phyloP scores from a whole-genome alignment of 2,113 vertebrate genomes.

The Prolemur simus region DNA sequence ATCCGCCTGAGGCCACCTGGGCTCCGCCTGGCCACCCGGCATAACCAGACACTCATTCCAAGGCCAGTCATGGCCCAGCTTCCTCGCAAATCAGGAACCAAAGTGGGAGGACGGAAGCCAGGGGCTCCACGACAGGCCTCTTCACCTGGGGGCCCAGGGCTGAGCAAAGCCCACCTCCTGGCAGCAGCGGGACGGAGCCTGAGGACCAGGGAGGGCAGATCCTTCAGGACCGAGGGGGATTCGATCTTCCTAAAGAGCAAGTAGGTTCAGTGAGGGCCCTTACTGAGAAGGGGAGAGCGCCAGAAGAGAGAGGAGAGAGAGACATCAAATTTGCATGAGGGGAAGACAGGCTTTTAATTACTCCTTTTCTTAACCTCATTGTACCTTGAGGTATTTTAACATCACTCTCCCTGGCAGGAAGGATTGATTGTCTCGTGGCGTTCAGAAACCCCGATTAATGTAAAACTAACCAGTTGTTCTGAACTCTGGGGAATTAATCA shows the following conservation, averaged over 20 bases:
- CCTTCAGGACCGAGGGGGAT: neutral
- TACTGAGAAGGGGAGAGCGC: fast-evolving
- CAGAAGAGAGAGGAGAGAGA: neutral
- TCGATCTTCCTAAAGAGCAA: neutral
- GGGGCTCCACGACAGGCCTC: neutral
- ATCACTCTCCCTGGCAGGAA: constrained; percentile 58
- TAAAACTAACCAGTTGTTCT: constrained; percentile 74
- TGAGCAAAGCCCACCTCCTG: neutral
- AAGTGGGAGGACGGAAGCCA: neutral
- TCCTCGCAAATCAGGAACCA: neutral
- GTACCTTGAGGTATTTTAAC: constrained; percentile 77
- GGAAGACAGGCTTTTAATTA: constrained; percentile 72
- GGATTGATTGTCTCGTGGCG: constrained; percentile 77
- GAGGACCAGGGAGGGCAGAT: neutral
- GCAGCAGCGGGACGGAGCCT: neutral
- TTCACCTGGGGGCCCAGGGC: fast-evolving
- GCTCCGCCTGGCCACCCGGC: neutral
- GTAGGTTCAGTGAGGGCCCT: neutral
- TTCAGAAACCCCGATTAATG: constrained; percentile 81
- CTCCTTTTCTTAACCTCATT: constrained; percentile 72
- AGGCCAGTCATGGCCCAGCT: neutral
- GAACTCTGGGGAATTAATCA: constrained; percentile 84
- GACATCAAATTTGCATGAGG: constrained; percentile 17
- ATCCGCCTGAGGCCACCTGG: too few species aligned
- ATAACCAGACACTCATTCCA: neutral